These are phyloP conservation scores for Cataglyphis hispanica DNA, from an alignment of 1,140 invertebrate species.

Conservation along the genomic window DNA sequence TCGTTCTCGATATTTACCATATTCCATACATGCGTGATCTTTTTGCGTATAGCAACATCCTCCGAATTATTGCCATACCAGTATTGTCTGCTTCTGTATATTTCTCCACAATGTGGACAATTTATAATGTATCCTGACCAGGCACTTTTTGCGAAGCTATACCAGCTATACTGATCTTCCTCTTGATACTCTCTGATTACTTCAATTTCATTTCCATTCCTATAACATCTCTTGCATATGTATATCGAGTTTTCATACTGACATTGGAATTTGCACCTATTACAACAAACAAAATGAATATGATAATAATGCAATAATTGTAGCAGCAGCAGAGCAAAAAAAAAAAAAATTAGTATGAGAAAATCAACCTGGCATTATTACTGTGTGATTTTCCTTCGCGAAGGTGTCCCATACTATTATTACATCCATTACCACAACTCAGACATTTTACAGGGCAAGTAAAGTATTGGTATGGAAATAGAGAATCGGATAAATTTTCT, in stretches of 20 bases:
- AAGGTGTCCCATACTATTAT: slow-evolving; percentile 92
- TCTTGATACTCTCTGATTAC: slow-evolving; percentile 89
- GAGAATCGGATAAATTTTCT: slow-evolving; percentile 87
- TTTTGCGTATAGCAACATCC: slow-evolving; percentile 89
- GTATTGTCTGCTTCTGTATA: slow-evolving; percentile 93
- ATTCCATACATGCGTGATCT: slow-evolving; percentile 94
- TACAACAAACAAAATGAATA: slow-evolving; percentile 28
- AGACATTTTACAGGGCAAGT: slow-evolving; percentile 91
- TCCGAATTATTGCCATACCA: slow-evolving; percentile 95
- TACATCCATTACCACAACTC: slow-evolving; percentile 91
- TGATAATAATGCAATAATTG: background rate
- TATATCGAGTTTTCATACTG: slow-evolving; percentile 93
- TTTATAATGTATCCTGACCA: slow-evolving; percentile 94
- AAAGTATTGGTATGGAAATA: slow-evolving; percentile 94
- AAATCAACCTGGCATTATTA: slow-evolving; percentile 85
- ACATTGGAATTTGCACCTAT: slow-evolving; percentile 90
- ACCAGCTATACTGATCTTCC: slow-evolving; percentile 90
- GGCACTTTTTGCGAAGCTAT: slow-evolving; percentile 92
- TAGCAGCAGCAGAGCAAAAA: background rate
- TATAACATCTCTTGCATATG: slow-evolving; percentile 90
- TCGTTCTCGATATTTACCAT: slow-evolving; percentile 86
- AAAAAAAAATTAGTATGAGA: background rate
- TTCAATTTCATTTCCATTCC: slow-evolving; percentile 88
- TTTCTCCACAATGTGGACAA: slow-evolving; percentile 93
- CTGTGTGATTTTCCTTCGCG: slow-evolving; percentile 90